These are phyloP conservation scores for Tupaia tana DNA, from an alignment of 2,113 vertebrate genomes.

Conservation along the genomic window DNA sequence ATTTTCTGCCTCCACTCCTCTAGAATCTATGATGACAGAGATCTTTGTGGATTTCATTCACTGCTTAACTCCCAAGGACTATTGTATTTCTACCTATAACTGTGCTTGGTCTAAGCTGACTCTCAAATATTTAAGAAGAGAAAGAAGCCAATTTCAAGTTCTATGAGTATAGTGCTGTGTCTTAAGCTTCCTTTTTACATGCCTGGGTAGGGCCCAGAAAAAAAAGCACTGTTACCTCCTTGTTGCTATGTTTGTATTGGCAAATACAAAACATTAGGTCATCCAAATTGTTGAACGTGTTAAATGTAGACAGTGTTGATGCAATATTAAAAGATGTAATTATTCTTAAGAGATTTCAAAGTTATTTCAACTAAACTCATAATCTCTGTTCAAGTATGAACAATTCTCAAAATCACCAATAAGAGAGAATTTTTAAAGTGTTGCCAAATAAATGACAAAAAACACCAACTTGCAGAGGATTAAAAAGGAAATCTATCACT, in stretches of 20 bases:
- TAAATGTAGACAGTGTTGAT: slow-evolving; percentile 37
- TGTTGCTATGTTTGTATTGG: slow-evolving; percentile 18
- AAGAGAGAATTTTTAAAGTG: slow-evolving; percentile 57
- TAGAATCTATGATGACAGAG: background rate
- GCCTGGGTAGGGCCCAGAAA: background rate
- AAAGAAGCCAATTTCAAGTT: background rate
- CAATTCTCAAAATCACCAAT: slow-evolving; percentile 49
- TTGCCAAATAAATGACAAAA: slow-evolving; percentile 46
- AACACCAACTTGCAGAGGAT: background rate
- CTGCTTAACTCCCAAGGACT: background rate
- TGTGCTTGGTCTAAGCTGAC: background rate
- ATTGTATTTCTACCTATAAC: background rate
- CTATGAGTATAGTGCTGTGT: background rate
- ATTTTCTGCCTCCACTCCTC: background rate
- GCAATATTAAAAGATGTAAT: slow-evolving; percentile 1
- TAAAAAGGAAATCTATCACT: slow-evolving; percentile 30
- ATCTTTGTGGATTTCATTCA: background rate
- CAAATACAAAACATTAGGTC: slow-evolving; percentile 37
- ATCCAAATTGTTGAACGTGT: background rate
- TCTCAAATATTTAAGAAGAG: background rate
- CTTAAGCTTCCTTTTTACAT: background rate
- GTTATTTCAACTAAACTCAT: slow-evolving; percentile 58
- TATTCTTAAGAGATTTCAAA: slow-evolving; percentile 65
- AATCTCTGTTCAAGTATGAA: slow-evolving; percentile 62
- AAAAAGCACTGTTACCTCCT: slow-evolving; percentile 1